phyloP scores from a whole-genome alignment of 2,888 invertebrate species.

The Andrena camellia region DNA sequence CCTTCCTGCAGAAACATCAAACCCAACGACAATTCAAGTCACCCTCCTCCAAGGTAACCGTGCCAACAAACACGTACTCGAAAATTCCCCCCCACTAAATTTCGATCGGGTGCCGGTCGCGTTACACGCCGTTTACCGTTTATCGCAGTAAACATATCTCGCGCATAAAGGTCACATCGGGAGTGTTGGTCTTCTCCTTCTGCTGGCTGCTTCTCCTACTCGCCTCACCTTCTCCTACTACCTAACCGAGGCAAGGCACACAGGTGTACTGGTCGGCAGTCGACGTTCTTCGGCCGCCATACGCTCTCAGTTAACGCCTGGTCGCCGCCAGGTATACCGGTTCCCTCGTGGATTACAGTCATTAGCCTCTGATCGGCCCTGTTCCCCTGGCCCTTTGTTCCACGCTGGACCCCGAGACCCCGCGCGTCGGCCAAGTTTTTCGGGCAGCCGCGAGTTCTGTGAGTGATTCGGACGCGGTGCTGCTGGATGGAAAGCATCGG shows the following conservation, averaged over 20 bases:
- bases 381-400: constrained; percentile 10
- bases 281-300: constrained; percentile 56
- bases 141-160: constrained; percentile 57
- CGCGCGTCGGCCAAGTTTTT: neutral
- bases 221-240: constrained; percentile 62
- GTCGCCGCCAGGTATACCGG: constrained; percentile 73
- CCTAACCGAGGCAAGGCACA: constrained; percentile 51
- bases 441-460: constrained; percentile 27
- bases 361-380: neutral
- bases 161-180: constrained; percentile 68
- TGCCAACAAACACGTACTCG: neutral
- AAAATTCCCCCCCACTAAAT: neutral
- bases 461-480: constrained; percentile 36
- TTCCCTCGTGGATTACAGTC: constrained; percentile 24
- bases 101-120: constrained; percentile 21
- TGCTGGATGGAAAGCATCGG: neutral
- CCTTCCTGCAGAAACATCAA: neutral
- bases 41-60: neutral
- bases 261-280: constrained; percentile 76
- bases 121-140: constrained; percentile 48
- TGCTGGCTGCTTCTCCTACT: constrained; percentile 56
- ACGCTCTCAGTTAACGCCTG: constrained; percentile 74
- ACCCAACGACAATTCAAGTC: neutral
- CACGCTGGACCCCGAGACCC: neutral
- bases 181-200: constrained; percentile 63